A percentile compares a stretch with the other conserved stretches of the same genome.
These are phyloP conservation scores for Chrysoperla carnea DNA, from an alignment of 1,140 invertebrate genomes.

Conservation along the genomic window DNA sequence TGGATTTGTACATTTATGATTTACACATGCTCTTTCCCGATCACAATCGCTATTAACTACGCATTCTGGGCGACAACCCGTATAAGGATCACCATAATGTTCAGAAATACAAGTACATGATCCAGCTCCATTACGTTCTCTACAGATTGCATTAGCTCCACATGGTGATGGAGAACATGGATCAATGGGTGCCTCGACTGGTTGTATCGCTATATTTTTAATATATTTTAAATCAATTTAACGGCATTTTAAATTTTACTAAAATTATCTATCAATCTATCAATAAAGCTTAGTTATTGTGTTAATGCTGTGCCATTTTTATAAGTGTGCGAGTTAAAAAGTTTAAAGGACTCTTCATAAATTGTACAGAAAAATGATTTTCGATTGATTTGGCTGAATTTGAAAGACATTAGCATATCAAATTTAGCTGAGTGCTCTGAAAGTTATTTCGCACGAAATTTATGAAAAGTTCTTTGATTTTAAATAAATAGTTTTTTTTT, in stretches of 20 bases:
- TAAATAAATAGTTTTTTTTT: background rate
- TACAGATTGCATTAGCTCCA: slow-evolving; percentile 55
- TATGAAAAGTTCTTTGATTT: background rate
- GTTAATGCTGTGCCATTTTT: too few species aligned
- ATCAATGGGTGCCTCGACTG: slow-evolving; percentile 20
- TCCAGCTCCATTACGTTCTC: slow-evolving; percentile 37
- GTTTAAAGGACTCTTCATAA: too few species aligned
- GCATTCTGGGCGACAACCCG: slow-evolving; percentile 54
- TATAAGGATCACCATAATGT: slow-evolving; percentile 52
- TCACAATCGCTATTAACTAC: slow-evolving; percentile 50
- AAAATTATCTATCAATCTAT: too few species aligned
- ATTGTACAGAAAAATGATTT: too few species aligned
- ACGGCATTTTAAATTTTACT: too few species aligned
- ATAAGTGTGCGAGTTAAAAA: too few species aligned
- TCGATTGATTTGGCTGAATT: too few species aligned
- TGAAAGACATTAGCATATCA: background rate
- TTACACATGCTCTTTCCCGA: slow-evolving; percentile 42
- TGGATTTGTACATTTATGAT: slow-evolving; percentile 48
- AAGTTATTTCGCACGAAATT: background rate
- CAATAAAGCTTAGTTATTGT: too few species aligned
- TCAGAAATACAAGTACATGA: slow-evolving; percentile 53
- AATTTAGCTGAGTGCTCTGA: background rate
- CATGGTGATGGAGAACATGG: slow-evolving; percentile 49
- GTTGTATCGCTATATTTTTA: background rate
- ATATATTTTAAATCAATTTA: too few species aligned